These are phyloP conservation scores for Oreohelix idahoensis DNA, from an alignment of 1,140 invertebrate species.

Conservation along the genomic window DNA sequence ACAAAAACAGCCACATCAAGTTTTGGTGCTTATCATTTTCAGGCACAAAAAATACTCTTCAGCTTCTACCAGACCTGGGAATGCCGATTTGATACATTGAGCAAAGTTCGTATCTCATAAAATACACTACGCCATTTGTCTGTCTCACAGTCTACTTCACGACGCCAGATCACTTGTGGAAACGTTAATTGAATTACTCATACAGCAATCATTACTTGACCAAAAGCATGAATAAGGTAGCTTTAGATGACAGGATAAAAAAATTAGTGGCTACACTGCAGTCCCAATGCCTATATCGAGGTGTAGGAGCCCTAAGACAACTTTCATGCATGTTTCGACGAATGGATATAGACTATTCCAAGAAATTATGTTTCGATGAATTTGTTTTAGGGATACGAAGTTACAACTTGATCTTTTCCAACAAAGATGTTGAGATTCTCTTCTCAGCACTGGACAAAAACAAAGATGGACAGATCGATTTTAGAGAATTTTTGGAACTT, in stretches of 20 bases:
- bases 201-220: no score
- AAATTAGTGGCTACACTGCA: conserved; percentile 18
- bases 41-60: no score
- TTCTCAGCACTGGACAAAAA: conserved; percentile 62
- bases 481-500: conserved; percentile 61
- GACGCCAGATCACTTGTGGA: no score
- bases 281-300: conserved; percentile 48
- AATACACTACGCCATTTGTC: no score
- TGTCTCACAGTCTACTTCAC: no score
- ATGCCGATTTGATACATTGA: no score
- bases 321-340: conserved; percentile 56
- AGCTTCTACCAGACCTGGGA: no score
- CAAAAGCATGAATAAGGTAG: neutral
- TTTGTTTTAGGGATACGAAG: conserved; percentile 52
- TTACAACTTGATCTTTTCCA: conserved; percentile 52
- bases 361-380: conserved; percentile 59
- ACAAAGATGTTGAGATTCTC: conserved; percentile 55
- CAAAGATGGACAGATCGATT: conserved; percentile 59
- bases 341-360: conserved; percentile 65
- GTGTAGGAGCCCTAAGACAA: conserved; percentile 57
- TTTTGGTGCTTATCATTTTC: no score
- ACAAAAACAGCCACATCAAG: no score
- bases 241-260: neutral
- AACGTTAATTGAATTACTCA: no score
- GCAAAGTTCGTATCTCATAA: no score